Conservation (phyloP, 2,113 vertebrate species). For the Boleophthalmus pectinirostris region DNA sequence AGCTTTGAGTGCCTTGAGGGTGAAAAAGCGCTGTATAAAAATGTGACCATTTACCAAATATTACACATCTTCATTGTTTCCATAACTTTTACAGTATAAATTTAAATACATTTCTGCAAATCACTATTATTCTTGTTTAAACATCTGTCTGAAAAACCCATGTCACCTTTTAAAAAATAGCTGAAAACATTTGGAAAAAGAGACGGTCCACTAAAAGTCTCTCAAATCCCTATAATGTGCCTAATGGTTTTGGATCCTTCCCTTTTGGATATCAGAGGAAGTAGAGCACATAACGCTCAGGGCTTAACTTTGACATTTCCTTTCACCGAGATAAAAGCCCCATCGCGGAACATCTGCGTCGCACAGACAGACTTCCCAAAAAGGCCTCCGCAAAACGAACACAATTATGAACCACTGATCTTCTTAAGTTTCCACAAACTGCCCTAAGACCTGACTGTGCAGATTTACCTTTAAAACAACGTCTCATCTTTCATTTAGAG, state of each 20-base stretch:
- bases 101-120: too few relatives aligned
- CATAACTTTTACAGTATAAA: too few relatives aligned
- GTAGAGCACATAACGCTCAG: slow-evolving; percentile 42
- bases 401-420: slow-evolving; percentile 32
- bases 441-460: background rate
- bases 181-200: background rate
- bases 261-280: slow-evolving; percentile 40
- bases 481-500: slow-evolving; percentile 19
- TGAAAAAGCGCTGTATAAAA: too few relatives aligned
- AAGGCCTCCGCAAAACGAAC: slow-evolving; percentile 35
- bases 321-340: slow-evolving; percentile 44
- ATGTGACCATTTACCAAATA: too few relatives aligned
- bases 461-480: slow-evolving; percentile 16
- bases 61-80: too few relatives aligned
- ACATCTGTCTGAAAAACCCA: background rate
- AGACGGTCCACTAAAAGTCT: slow-evolving; percentile 16
- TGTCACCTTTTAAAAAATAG: too few relatives aligned
- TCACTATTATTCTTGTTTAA: background rate
- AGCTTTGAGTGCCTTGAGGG: too few relatives aligned
- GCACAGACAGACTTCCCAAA: slow-evolving; percentile 34
- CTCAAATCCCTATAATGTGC: slow-evolving; percentile 33
- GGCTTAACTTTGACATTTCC: slow-evolving; percentile 58
- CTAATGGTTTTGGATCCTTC: slow-evolving; percentile 43
- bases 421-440: slow-evolving; percentile 18
- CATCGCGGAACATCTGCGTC: slow-evolving; percentile 13